Conservation (phyloP, 2,797 vertebrate species). For the Anolis apletophallus region DNA sequence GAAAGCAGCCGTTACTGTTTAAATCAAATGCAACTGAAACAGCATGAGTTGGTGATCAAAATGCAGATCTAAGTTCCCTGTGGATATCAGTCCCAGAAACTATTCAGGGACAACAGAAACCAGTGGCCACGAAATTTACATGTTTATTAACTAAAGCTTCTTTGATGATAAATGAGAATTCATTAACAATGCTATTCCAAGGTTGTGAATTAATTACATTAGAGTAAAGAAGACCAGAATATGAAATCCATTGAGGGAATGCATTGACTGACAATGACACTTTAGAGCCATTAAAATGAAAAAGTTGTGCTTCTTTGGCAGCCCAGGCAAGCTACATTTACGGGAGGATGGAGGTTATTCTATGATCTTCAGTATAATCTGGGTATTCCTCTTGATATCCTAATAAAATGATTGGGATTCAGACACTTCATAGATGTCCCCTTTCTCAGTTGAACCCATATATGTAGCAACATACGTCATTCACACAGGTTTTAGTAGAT, state of each 20-base stretch:
- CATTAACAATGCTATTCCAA: not conserved
- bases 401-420: not conserved
- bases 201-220: not conserved
- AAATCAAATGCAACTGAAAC: not conserved
- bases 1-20: not conserved
- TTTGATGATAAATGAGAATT: not conserved
- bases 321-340: not conserved
- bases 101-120: rapidly evolving
- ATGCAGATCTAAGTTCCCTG: conserved; percentile 10
- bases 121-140: rapidly evolving
- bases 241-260: not conserved
- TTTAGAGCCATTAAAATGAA: not conserved
- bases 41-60: conserved; percentile 16
- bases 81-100: not conserved
- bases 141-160: not conserved
- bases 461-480: not conserved
- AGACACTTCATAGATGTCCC: not conserved
- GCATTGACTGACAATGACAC: not conserved
- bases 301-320: not conserved
- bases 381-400: not conserved
- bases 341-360: not conserved
- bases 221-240: not conserved
- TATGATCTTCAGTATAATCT: not conserved
- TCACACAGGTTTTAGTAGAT: not conserved
- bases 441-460: not conserved